Evolutionary conservation across 2,888 invertebrate genomes (phyloP), one percentile per base, ranked within the genome.

Genomic region (Busseola fusca): DNA sequence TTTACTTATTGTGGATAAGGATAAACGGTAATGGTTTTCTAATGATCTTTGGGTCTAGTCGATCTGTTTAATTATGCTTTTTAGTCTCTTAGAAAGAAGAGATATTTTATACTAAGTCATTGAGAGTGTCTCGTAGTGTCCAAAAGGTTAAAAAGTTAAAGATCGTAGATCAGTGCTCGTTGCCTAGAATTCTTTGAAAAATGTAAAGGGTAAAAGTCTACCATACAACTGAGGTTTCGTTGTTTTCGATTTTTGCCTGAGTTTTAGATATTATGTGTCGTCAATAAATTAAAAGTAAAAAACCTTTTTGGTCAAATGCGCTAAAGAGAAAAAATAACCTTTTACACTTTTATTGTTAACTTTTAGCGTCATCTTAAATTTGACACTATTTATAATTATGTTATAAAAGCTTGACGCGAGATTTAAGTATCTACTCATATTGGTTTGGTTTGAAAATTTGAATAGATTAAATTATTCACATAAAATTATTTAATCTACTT

Each of bases 21-120:
- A 30, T 70, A 50, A 57, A 30, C 25, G 27, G 3, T 65, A 54
- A 59, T 66, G 42, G 65, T 27, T 16, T 60, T 54, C 18, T 73
- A 52, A 73, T 59, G 65, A 34, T 50, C 14, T 14, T 45, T 27
- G 4, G 27, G n/a, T 30, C 3, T n/a, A 30, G 42, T 21, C 5
- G 3, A 34, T 42, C 16, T 42, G 42, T 42, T 14, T 21, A 34
- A 16, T 58, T 58, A n/a, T 0, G 57, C 1, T 5, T 25, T 37
- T 40, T 5, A 40, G 25, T 59, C 3, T 10, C 10, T 40, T 6
- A 3, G 37, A 59, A n/a, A n/a, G n/a, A n/a, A n/a, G n/a, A n/a
- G n/a, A n/a, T 48, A 16, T 45, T 45, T n/a, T 50, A n/a, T 50
- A n/a, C 10, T 1, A n/a, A 50, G n/a, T 48, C 10, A n/a, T 48